Percentiles rank a stretch among this genome's conserved stretches.
Conservation (phyloP, 1,140 invertebrate species). For the Microplitis mediator region DNA sequence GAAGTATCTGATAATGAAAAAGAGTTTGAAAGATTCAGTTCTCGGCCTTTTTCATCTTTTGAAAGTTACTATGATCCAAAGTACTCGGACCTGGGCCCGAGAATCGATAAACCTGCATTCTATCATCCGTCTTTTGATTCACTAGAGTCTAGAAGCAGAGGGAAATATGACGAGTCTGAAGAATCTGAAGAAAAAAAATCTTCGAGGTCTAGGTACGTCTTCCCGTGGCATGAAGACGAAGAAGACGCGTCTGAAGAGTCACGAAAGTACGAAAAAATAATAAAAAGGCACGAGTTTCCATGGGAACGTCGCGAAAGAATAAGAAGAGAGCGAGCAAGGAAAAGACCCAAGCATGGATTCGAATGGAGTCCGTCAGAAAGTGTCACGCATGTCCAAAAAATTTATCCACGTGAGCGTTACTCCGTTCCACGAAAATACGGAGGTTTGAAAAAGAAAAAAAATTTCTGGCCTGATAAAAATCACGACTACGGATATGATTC, state of each 20-base stretch:
- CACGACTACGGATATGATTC: no score
- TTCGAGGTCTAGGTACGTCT: conserved; percentile 31
- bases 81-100: conserved; percentile 47
- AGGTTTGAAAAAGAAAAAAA: neutral
- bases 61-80: conserved; percentile 50
- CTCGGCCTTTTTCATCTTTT: conserved; percentile 46
- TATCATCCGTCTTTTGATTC: conserved; percentile 48
- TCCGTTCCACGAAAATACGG: conserved; percentile 26
- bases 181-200: neutral
- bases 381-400: conserved; percentile 7
- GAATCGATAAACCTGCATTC: conserved; percentile 52
- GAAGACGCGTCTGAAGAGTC: conserved; percentile 32
- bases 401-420: conserved; percentile 38
- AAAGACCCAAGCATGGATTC: conserved; percentile 25
- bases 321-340: conserved; percentile 26
- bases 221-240: conserved; percentile 44
- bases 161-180: neutral
- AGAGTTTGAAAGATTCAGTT: conserved; percentile 31
- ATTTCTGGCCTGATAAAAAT: no score
- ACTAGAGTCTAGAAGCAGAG: conserved; percentile 25
- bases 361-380: conserved; percentile 7
- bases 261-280: neutral
- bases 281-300: conserved; percentile 45
- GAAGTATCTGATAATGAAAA: conserved; percentile 21
- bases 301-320: conserved; percentile 50